Conservation (phyloP, 2,888 invertebrate species). For the Salpingus planirostris region DNA sequence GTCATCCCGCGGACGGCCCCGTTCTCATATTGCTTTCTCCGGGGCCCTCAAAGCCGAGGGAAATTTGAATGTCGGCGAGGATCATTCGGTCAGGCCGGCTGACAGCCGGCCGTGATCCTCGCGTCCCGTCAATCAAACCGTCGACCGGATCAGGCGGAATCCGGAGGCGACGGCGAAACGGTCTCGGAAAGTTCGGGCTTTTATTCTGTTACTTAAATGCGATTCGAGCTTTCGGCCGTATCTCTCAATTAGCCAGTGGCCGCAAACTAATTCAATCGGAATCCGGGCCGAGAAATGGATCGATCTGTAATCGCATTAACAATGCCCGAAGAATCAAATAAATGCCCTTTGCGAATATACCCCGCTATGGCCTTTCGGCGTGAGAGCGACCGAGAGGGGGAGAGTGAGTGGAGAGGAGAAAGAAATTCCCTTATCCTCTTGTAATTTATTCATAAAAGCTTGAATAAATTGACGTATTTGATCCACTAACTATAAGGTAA, state of each 20-base stretch:
- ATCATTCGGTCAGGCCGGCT: constrained; percentile 35
- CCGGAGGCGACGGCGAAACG: neutral
- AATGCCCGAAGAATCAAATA: constrained; percentile 20
- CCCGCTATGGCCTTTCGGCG: too few relatives aligned
- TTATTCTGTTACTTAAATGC: too few relatives aligned
- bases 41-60: constrained; percentile 37
- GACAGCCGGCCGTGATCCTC: constrained; percentile 19
- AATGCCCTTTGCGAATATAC: constrained; percentile 4
- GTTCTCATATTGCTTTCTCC: constrained; percentile 22
- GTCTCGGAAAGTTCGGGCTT: too few relatives aligned
- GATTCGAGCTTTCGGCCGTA: constrained; percentile 10
- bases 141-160: neutral
- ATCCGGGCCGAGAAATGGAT: constrained; percentile 19
- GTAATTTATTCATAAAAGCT: constrained; percentile 33
- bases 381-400: too few relatives aligned
- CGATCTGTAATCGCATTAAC: constrained; percentile 23
- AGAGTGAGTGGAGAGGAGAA: too few relatives aligned
- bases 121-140: constrained; percentile 25
- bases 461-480: constrained; percentile 34
- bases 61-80: constrained; percentile 45
- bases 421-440: too few relatives aligned
- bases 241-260: constrained; percentile 32
- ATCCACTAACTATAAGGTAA: constrained; percentile 26
- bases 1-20: neutral
- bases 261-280: constrained; percentile 25